phyloP scores from a whole-genome alignment of 2,888 invertebrate genomes.

The Notodonta ziczac region DNA sequence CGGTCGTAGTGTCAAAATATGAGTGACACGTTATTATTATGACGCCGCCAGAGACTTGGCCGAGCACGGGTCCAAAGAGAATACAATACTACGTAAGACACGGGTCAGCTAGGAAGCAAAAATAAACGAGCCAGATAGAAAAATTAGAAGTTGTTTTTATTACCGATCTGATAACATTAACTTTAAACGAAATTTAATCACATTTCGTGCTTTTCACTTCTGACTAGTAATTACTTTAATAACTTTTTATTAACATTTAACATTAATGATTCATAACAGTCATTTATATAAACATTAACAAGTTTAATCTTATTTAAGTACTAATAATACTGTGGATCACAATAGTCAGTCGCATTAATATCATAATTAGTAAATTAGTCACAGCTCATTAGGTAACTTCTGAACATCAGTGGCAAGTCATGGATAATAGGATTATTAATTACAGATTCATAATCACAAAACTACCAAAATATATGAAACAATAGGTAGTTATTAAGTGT shows the following conservation, averaged over 20 bases:
- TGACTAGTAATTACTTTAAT: neutral
- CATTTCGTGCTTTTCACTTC: constrained; percentile 2
- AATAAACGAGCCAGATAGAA: no score
- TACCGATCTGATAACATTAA: neutral
- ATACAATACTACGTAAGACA: no score
- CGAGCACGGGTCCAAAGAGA: no score
- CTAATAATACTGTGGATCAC: constrained; percentile 9
- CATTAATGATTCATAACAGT: neutral
- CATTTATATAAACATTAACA: neutral
- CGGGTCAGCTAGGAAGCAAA: no score
- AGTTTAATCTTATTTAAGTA: constrained; percentile 6
- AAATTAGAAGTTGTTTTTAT: neutral
- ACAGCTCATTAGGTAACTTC: constrained; percentile 23
- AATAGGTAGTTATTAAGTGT: no score
- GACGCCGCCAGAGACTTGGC: no score
- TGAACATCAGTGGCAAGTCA: neutral
- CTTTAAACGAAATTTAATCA: neutral
- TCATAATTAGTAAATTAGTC: constrained; percentile 16
- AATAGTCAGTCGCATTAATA: constrained; percentile 8
- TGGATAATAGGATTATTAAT: neutral
- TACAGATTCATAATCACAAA: neutral
- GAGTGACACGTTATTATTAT: no score
- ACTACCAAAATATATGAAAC: no score
- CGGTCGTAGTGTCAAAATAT: no score
- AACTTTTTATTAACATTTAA: neutral